Evolutionary conservation across 1,140 invertebrate genomes (phyloP), one percentile per base, ranked within the genome.

Genomic region (Drosophila nebulosa): DNA sequence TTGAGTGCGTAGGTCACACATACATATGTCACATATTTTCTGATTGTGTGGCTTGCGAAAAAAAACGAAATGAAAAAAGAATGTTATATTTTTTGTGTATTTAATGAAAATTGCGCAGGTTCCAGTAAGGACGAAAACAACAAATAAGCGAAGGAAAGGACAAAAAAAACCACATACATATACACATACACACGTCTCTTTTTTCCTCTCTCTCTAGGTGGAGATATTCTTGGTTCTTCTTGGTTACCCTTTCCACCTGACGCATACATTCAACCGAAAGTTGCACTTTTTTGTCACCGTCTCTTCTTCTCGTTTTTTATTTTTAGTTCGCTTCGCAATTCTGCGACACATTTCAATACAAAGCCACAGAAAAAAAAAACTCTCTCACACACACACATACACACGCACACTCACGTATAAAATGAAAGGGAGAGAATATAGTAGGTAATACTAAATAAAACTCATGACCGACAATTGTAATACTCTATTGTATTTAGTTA

Each of bases 31-130:
- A 75, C 72, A 72, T 75, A 75, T 61, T 74, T 74, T 56, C 26
- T 30, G 52, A 55, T 30, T 55, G 22, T 46, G 39, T 46, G 39
- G 39, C 18, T 46, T 56, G 7, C 39, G 27, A 51, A 53, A 26
- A 26, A 46, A 16, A 42, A 5, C 1, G 14, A 46, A 46, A 46
- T 9, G 16, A 21, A 46, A 46, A 50, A 14, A 4, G 16, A 26
- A 21, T 26, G 24, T 56, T 62, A 36, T 42, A 14, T 52, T 32
- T 50, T 63, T 18, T 63, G 27, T 53, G 36, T 30, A 36, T 58
- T 74, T 75, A 75, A 75, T 74, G 64, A 75, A 74, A 75, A 74
- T 63, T 67, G 72, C 57, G 73, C 72, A 74, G 72, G 69, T 74
- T 75, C 64, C 71, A 73, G 69, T 27, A 64, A 42, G 18, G 18